Conservation (phyloP, 2,113 vertebrate species). For the Lasiurus cinereus region DNA sequence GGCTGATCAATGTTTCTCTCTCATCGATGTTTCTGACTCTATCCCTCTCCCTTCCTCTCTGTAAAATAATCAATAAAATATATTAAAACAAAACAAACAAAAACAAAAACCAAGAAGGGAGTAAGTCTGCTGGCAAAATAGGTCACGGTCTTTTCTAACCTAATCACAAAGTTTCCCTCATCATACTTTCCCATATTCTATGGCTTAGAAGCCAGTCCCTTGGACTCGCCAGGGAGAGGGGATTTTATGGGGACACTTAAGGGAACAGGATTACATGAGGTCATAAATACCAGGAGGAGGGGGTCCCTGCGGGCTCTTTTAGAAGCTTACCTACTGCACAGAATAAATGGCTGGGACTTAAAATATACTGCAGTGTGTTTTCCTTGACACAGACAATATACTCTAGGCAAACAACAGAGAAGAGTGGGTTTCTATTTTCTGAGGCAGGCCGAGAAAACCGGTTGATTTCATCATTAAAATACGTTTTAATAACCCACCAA, state of each 20-base stretch:
- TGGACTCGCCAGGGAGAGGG: background rate
- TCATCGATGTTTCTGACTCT: too few species aligned
- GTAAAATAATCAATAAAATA: too few species aligned
- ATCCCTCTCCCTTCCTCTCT: too few species aligned
- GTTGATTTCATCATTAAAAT: background rate
- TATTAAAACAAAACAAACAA: background rate
- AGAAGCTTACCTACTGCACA: background rate
- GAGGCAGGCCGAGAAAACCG: background rate
- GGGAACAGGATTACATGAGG: background rate
- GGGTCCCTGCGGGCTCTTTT: background rate
- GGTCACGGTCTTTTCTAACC: background rate
- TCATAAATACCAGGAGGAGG: background rate
- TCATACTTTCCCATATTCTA: background rate
- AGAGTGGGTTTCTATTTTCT: background rate
- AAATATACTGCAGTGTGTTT: background rate
- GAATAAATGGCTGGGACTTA: background rate
- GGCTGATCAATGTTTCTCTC: too few species aligned
- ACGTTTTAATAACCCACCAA: background rate
- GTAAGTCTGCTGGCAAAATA: background rate
- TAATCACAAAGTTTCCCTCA: background rate
- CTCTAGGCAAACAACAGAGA: background rate
- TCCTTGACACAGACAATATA: background rate
- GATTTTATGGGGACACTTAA: background rate
- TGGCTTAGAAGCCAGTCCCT: background rate
- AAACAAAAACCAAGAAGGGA: background rate